Conservation (phyloP, 2,113 vertebrate species). For the Saccopteryx leptura region DNA sequence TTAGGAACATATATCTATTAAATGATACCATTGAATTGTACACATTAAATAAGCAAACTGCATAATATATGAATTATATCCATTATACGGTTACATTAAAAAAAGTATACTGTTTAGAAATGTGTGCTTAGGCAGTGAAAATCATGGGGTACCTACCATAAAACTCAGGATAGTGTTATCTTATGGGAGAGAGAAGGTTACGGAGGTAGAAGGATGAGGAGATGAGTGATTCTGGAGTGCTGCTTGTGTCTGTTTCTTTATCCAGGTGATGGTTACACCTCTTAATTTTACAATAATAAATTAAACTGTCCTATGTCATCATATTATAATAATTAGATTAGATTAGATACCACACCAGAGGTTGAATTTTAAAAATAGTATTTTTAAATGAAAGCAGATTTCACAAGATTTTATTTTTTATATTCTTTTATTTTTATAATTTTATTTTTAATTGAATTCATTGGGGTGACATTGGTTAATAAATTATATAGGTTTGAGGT, state of each 20-base stretch:
- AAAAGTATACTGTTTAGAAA: neutral
- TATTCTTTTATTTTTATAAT: too few species aligned
- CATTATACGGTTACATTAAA: neutral
- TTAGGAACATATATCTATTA: neutral
- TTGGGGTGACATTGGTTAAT: too few species aligned
- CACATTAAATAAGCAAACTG: neutral
- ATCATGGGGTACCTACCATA: neutral
- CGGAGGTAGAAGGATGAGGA: neutral
- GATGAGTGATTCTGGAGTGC: neutral
- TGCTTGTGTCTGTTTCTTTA: neutral
- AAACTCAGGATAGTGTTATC: neutral
- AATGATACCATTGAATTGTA: neutral
- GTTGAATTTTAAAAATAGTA: constrained; percentile 23
- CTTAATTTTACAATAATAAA: neutral
- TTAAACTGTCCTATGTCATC: neutral
- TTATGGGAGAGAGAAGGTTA: neutral
- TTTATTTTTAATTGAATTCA: too few species aligned
- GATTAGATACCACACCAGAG: neutral
- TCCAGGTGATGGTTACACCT: neutral
- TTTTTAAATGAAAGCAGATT: constrained; percentile 13
- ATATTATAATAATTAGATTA: constrained; percentile 58
- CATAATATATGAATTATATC: neutral
- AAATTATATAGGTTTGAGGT: too few species aligned
- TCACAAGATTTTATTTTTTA: neutral
- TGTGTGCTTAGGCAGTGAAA: neutral